Percentiles rank a stretch among this genome's conserved stretches.
These are phyloP conservation scores for Dufourea novaeangliae DNA, from an alignment of 1,140 invertebrate species.

Conservation along the genomic window DNA sequence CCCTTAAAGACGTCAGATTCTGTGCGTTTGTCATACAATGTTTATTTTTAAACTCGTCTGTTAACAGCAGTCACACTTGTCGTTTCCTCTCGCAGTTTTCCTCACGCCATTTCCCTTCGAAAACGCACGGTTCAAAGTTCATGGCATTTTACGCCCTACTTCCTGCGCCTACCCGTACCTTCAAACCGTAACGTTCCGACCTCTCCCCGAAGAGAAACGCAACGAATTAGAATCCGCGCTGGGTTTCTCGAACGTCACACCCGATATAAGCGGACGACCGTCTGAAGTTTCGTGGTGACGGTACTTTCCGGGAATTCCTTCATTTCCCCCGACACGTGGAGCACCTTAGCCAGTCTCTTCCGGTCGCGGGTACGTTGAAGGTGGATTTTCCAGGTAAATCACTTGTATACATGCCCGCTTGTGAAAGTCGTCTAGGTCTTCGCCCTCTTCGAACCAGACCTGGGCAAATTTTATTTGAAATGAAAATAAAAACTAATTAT, in stretches of 20 bases:
- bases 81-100: conserved; percentile 11
- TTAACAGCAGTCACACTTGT: not conserved
- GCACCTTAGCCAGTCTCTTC: conserved; percentile 53
- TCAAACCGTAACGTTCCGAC: conserved; percentile 61
- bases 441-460: conserved; percentile 46
- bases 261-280: conserved; percentile 43
- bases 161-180: conserved; percentile 54
- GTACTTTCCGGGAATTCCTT: conserved; percentile 43
- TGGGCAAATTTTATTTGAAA: too few relatives aligned
- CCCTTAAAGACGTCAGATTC: too few relatives aligned
- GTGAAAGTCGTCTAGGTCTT: conserved; percentile 67
- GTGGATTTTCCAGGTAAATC: conserved; percentile 76
- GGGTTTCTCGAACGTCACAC: conserved; percentile 54
- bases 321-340: conserved; percentile 11
- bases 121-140: conserved; percentile 59
- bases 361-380: conserved; percentile 61
- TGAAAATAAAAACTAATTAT: too few relatives aligned
- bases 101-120: conserved; percentile 27
- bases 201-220: conserved; percentile 57
- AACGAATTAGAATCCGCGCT: conserved; percentile 60
- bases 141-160: conserved; percentile 65
- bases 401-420: conserved; percentile 66
- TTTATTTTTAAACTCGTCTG: too few relatives aligned
- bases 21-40: too few relatives aligned
- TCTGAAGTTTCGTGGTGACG: not conserved